Evolutionary conservation across 2,888 invertebrate species (phyloP).

Genomic region (Pinctada fucata): DNA sequence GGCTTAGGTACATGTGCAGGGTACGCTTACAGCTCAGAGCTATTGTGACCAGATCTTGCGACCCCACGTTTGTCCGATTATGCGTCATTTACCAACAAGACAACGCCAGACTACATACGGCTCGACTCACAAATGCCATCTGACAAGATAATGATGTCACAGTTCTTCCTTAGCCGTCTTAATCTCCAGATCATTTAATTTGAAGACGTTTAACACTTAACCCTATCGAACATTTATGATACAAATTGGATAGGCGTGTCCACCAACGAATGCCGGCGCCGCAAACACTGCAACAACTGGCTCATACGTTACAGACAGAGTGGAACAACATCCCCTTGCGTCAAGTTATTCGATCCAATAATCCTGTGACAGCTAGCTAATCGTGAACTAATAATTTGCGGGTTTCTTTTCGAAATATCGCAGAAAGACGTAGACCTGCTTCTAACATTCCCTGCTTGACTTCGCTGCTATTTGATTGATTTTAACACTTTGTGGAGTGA

Average conservation of each 20-base stretch:
- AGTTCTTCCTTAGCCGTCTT: conserved; percentile 33
- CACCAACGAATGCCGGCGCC: conserved; percentile 22
- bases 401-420: too few species aligned
- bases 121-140: conserved; percentile 24
- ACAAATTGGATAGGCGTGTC: conserved; percentile 28
- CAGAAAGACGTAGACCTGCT: too few species aligned
- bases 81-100: conserved; percentile 42
- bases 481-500: too few species aligned
- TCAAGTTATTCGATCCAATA: not conserved
- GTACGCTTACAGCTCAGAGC: conserved; percentile 37
- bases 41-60: conserved; percentile 39
- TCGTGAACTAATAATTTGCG: too few species aligned
- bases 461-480: too few species aligned
- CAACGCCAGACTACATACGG: conserved; percentile 39
- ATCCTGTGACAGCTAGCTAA: too few species aligned
- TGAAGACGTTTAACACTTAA: not conserved
- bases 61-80: conserved; percentile 35
- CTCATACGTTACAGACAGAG: conserved; percentile 22
- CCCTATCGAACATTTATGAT: conserved; percentile 41
- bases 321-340: conserved; percentile 31
- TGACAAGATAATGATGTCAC: conserved; percentile 28
- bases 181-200: conserved; percentile 19
- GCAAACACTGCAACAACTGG: conserved; percentile 28
- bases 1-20: conserved; percentile 21
- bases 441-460: too few species aligned